A percentile compares a stretch with the other conserved stretches of the same genome.
Conservation (phyloP, 2,113 vertebrate genomes). For the Heterochromis multidens region DNA sequence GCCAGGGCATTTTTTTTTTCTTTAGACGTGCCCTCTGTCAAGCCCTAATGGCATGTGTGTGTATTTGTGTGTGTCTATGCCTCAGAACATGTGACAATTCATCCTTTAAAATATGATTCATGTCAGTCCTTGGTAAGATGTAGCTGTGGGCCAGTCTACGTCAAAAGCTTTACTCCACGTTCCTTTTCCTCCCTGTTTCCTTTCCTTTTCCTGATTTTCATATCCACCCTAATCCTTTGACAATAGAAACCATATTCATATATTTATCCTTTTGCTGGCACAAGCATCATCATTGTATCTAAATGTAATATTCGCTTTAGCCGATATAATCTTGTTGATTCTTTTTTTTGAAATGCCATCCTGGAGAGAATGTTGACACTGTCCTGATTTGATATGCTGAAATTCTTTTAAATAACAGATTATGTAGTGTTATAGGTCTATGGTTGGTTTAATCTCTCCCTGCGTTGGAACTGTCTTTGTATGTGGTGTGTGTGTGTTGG, state of each 20-base stretch:
- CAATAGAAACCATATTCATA: background rate
- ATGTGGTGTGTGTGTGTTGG: background rate
- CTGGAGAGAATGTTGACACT: conserved; percentile 14
- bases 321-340: conserved; percentile 16
- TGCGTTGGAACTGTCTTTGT: background rate
- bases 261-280: conserved; percentile 1
- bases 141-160: background rate
- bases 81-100: background rate
- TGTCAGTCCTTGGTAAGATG: background rate
- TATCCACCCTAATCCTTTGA: conserved; percentile 16
- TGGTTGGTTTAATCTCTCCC: conserved; percentile 26
- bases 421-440: conserved; percentile 40
- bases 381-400: conserved; percentile 19
- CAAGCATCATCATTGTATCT: conserved; percentile 19
- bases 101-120: conserved; percentile 1
- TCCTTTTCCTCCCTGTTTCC: background rate
- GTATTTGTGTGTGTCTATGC: background rate
- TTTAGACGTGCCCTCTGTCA: conserved; percentile 13
- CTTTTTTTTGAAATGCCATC: background rate
- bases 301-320: conserved; percentile 15
- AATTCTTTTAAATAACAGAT: conserved; percentile 51
- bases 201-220: background rate
- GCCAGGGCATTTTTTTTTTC: conserved; percentile 22
- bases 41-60: background rate
- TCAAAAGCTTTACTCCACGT: background rate